Evolutionary conservation across 2,888 invertebrate genomes (phyloP), one percentile per base, ranked within the genome.

Genomic region (Stenichneumon culpator): DNA sequence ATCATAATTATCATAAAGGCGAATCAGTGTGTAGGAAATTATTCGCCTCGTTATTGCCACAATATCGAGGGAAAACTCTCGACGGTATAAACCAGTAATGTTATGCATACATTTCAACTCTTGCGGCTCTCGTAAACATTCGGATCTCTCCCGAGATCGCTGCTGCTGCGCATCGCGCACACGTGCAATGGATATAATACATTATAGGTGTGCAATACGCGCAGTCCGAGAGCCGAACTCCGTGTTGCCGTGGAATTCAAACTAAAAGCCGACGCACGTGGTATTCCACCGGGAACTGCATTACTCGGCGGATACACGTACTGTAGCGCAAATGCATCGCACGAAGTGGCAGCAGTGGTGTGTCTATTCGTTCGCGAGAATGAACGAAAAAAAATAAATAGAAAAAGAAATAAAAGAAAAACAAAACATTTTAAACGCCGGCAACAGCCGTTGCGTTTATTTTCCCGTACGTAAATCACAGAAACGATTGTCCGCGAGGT

Each of bases 221-320:
- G 52, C 11, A 36, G 22, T 57, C 22, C 16, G 72, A 70, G 54
- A 70, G 74, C 47, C 72, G 82, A 83, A 83, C n/a, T 63, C 52
- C 68, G 25, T 73, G 75, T 68, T 73, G 73, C 47, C 77, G 79
- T 70, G 77, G 75, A 86, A 82, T 86, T 82, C 54, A 63, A 80
- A 83, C 63, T 83, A 77, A 86, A 72, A 72, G 63, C 72, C 79
- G 47, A 57, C 85, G 69, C 85, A 86, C 85, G 85, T 83, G 85
- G 82, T 77, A 50, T n/a, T 79, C 67, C 78, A 68, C 19, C 57
- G 77, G 44, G 68, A 70, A 60, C 65, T 78, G 79, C 79, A 82
- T 82, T 79, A 68, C 82, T 57, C 54, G 11, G 50, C 63, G 50
- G 14, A 44, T 44, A 69, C 70, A 54, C 68, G 22, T 50, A 22